Percentiles rank a stretch among this genome's conserved stretches.
phyloP scores from a whole-genome alignment of 1,140 invertebrate species.

The Phenacoccus solenopsis region DNA sequence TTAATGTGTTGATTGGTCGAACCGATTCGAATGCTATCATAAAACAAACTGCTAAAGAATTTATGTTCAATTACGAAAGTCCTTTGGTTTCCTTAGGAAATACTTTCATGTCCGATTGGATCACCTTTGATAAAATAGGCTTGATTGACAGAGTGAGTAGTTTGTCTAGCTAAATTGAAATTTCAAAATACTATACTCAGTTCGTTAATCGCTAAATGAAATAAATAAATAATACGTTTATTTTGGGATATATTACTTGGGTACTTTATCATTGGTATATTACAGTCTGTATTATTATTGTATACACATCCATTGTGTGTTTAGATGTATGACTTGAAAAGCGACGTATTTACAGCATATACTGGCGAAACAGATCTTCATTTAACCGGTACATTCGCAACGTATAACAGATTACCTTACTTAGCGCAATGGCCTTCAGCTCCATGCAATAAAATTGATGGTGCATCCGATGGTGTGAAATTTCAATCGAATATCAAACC shows the following conservation, averaged over 20 bases:
- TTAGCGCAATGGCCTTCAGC: constrained; percentile 63
- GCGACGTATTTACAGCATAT: constrained; percentile 63
- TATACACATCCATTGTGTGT: constrained; percentile 26
- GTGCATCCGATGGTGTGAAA: constrained; percentile 68
- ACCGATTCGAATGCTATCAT: constrained; percentile 53
- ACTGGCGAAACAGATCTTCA: constrained; percentile 52
- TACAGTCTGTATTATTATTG: no score
- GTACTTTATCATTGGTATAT: no score
- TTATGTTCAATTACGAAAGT: no score
- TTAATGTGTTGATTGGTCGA: constrained; percentile 52
- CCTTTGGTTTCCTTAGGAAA: constrained; percentile 60
- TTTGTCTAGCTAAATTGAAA: no score
- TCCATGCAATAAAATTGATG: constrained; percentile 59
- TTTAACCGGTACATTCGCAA: constrained; percentile 56
- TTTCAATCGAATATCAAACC: constrained; percentile 53
- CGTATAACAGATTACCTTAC: constrained; percentile 52
- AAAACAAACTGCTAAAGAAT: constrained; percentile 59
- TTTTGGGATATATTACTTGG: no score
- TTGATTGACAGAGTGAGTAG: constrained; percentile 64
- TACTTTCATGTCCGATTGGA: constrained; percentile 61
- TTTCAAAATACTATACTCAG: no score
- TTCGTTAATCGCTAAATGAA: no score
- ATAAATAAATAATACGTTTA: no score
- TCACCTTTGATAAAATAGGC: constrained; percentile 65
- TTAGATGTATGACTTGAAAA: constrained; percentile 77